Conservation (phyloP, 2,797 vertebrate genomes). For the Pangasius larnaudii region DNA sequence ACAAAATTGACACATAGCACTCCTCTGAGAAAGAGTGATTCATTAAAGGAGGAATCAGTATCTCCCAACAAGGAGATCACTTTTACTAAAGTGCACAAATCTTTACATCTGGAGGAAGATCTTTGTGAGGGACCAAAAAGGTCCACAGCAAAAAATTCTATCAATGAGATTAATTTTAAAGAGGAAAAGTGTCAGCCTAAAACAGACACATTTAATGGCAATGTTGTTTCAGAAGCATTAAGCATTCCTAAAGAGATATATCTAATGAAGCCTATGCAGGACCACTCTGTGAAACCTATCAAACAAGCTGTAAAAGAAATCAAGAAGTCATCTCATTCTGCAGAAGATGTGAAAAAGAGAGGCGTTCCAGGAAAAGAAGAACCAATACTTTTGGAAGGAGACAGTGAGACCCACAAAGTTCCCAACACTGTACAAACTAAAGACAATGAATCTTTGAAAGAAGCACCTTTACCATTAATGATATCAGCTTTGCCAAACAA, state of each 20-base stretch:
- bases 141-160: background rate
- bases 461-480: background rate
- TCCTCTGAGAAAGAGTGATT: background rate
- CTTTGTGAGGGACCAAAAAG: too few relatives aligned
- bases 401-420: background rate
- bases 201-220: background rate
- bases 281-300: background rate
- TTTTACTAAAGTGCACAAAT: background rate
- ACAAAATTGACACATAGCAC: background rate
- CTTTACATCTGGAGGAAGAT: background rate
- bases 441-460: background rate
- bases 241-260: background rate
- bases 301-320: background rate
- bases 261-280: background rate
- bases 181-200: background rate
- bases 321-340: background rate
- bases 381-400: background rate
- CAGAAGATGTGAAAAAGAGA: background rate
- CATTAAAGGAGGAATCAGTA: conserved; percentile 4
- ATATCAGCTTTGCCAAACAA: background rate
- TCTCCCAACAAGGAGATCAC: background rate
- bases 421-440: background rate
- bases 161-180: background rate
- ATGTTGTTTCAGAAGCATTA: background rate
- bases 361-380: background rate